phyloP scores from a whole-genome alignment of 1,140 invertebrate species.

The Laodelphax striatellus region DNA sequence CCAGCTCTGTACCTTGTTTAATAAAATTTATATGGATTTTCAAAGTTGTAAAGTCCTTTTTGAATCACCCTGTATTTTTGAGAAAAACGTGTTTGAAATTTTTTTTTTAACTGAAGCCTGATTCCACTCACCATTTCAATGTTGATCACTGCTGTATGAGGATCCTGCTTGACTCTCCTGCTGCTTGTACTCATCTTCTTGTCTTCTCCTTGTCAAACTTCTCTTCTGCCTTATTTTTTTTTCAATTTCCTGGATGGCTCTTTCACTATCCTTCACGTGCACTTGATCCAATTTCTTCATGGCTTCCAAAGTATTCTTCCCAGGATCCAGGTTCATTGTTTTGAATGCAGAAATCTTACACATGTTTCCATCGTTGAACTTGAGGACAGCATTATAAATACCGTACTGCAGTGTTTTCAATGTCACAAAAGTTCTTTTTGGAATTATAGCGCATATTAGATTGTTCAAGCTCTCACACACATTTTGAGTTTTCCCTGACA shows the following conservation, averaged over 20 bases:
- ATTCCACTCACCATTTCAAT: not conserved
- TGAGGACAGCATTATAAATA: not conserved
- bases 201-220: slow-evolving; percentile 3
- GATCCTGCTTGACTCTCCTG: not conserved
- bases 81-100: slow-evolving; percentile 5
- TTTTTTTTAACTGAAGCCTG: not conserved
- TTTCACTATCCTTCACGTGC: not conserved
- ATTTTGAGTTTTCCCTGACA: slow-evolving; percentile 5
- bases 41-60: too few relatives aligned
- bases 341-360: not conserved
- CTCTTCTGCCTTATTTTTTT: slow-evolving; percentile 8
- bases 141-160: not conserved
- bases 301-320: not conserved
- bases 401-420: not conserved
- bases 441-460: not conserved
- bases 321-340: not conserved
- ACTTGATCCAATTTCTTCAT: not conserved
- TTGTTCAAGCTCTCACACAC: slow-evolving; percentile 4
- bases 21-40: too few relatives aligned
- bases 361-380: slow-evolving; percentile 1
- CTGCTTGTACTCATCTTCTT: slow-evolving; percentile 2
- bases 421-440: not conserved
- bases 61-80: slow-evolving; percentile 6
- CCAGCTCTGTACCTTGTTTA: too few relatives aligned
- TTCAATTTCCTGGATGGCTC: slow-evolving; percentile 1